These are phyloP conservation scores for Morus bassanus DNA, from an alignment of 2,797 vertebrate species.

Conservation along the genomic window DNA sequence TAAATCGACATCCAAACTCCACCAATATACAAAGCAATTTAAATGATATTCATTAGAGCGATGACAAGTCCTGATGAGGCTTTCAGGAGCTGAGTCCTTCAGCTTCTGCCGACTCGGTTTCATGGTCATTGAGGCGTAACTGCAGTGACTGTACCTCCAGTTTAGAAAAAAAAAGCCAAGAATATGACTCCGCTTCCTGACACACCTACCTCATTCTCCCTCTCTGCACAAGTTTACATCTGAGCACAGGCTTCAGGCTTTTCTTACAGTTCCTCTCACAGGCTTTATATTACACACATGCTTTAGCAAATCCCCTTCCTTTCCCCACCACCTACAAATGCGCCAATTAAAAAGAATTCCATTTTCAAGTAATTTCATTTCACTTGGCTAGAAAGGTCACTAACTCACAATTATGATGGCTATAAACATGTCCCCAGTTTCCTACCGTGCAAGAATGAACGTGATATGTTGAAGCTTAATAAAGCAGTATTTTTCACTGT, in stretches of 20 bases:
- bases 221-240: slow-evolving; percentile 22
- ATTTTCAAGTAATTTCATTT: slow-evolving; percentile 78
- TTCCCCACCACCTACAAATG: slow-evolving; percentile 53
- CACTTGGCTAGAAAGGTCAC: slow-evolving; percentile 79
- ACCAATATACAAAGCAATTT: slow-evolving; percentile 99
- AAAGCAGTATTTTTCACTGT: slow-evolving; percentile 56
- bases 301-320: not conserved
- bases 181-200: slow-evolving; percentile 69
- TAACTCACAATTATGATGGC: slow-evolving; percentile 76
- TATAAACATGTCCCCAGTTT: slow-evolving; percentile 74
- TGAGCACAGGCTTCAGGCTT: slow-evolving; percentile 1
- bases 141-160: slow-evolving; percentile 80
- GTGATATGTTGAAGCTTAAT: slow-evolving; percentile 54
- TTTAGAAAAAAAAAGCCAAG: slow-evolving; percentile 67
- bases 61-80: slow-evolving; percentile 99
- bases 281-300: not conserved
- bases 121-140: slow-evolving; percentile 85
- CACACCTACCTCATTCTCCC: slow-evolving; percentile 72
- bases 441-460: slow-evolving; percentile 61
- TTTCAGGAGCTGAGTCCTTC: slow-evolving; percentile 91
- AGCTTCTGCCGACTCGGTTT: slow-evolving; percentile 89
- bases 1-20: slow-evolving; percentile 99
- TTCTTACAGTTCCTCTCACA: not conserved
- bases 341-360: slow-evolving; percentile 79
- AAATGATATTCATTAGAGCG: slow-evolving; percentile 99